Evolutionary conservation across 2,797 vertebrate species (phyloP), one percentile per base, ranked within the genome.

Genomic region (Arremon aurantiirostris): DNA sequence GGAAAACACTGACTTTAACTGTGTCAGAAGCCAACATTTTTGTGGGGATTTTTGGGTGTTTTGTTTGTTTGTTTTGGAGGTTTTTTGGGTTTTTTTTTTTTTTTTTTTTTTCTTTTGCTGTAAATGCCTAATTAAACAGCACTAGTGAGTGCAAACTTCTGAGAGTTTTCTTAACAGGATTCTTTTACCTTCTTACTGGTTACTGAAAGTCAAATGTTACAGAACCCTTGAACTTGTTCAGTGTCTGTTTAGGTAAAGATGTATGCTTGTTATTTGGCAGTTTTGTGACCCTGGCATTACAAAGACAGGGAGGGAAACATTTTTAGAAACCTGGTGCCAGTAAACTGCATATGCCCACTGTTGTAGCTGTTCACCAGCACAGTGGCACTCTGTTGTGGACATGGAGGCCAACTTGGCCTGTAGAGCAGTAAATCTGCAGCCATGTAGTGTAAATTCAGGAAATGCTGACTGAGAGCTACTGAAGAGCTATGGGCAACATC

Each of bases 21-120:
- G 5, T 41, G 35, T 59, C 42, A 66, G 56, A 42, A 46, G 79
- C 59, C 12, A 76, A 18, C 26, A 6, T n/a, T 53, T 61, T 27
- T 32, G 4, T 42, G 28, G 11, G 3, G 0, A 11, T 44, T 59
- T 57, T 32, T 6, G 18, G 16, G 12, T 57, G 2, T 14, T 8
- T 59, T 32, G 2, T 26, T 82, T 44, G 11, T n/a, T 35, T 44
- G 26, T 32, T 79, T 61, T 70, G 32, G 27, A 21, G 13, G 11
- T 8, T 28, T 35, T 37, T 59, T 13, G 24, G 17, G 20, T 4
- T 52, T n/a, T n/a, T n/a, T n/a, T n/a, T n/a, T n/a, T n/a, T n/a
- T 41, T 28, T 20, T 20, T 70, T 42, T 46, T 34, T 37, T 12
- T 20, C 13, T 63, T 64, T 50, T 79, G 0, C 44, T 78, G 53